A percentile compares a stretch with the other conserved stretches of the same genome.
Conservation (phyloP, 2,797 vertebrate genomes). For the Pteropus rufus region DNA sequence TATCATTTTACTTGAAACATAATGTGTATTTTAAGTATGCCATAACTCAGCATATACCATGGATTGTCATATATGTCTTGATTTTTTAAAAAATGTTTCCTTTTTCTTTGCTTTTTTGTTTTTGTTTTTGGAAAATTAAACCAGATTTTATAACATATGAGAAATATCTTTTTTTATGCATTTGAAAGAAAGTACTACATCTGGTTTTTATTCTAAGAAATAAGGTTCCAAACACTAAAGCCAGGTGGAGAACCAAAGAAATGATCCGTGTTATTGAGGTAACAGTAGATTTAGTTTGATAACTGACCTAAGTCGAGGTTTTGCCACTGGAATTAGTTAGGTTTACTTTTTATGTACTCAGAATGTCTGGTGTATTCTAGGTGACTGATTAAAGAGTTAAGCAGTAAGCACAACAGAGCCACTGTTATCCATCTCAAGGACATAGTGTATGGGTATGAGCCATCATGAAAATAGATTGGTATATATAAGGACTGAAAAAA, state of each 20-base stretch:
- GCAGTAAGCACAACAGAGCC: neutral
- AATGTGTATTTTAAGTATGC: neutral
- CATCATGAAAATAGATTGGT: neutral
- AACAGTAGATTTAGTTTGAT: conserved; percentile 45
- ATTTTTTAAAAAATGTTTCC: neutral
- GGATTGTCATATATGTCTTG: neutral
- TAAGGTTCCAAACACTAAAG: neutral
- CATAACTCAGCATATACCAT: neutral
- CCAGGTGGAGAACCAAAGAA: neutral
- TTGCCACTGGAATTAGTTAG: neutral
- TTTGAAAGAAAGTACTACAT: neutral
- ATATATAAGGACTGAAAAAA: neutral
- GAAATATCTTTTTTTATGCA: neutral
- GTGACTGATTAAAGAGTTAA: conserved; percentile 50
- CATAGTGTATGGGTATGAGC: neutral
- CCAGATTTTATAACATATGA: neutral
- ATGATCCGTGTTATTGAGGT: conserved; percentile 13
- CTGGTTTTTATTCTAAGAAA: neutral
- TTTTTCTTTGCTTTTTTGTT: neutral
- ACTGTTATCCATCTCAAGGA: neutral
- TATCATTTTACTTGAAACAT: neutral
- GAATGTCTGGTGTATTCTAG: neutral
- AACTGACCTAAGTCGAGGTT: neutral
- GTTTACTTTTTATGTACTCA: neutral
- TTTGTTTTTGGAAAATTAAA: conserved; percentile 13